Evolutionary conservation across 2,113 vertebrate species (phyloP).

Genomic region (Pachyramphus minor): DNA sequence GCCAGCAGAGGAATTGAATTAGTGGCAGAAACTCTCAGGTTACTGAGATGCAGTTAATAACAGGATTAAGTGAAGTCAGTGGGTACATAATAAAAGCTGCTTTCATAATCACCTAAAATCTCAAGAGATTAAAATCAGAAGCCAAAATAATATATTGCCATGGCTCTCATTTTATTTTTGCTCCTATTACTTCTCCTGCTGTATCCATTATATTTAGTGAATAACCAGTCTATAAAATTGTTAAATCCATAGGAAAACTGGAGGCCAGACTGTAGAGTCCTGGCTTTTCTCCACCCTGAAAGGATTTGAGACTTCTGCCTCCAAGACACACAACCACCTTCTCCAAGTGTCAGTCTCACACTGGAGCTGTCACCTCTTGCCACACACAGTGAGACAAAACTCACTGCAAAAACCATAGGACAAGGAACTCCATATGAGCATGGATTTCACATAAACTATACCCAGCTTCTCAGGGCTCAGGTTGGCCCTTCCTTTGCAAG

Average conservation of each 20-base stretch:
- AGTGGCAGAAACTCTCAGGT: neutral
- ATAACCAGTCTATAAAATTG: neutral
- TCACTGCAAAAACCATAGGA: neutral
- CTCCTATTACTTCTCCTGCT: neutral
- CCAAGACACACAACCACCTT: neutral
- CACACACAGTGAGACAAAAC: neutral
- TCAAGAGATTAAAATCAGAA: neutral
- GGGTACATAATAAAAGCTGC: neutral
- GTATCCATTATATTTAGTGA: neutral
- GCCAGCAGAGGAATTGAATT: neutral
- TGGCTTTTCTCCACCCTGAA: neutral
- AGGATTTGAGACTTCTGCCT: neutral
- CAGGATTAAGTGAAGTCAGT: neutral
- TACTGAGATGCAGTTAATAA: neutral
- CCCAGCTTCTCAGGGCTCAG: rapidly evolving
- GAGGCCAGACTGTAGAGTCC: neutral
- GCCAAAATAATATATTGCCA: neutral
- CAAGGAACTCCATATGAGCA: rapidly evolving
- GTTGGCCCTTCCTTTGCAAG: neutral
- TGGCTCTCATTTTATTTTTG: neutral
- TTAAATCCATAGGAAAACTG: neutral
- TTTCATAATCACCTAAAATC: slow-evolving; percentile 1
- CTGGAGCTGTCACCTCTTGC: neutral
- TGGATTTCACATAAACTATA: rapidly evolving
- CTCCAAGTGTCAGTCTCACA: neutral